phyloP scores from a whole-genome alignment of 2,797 vertebrate species.

The Netta rufina region DNA sequence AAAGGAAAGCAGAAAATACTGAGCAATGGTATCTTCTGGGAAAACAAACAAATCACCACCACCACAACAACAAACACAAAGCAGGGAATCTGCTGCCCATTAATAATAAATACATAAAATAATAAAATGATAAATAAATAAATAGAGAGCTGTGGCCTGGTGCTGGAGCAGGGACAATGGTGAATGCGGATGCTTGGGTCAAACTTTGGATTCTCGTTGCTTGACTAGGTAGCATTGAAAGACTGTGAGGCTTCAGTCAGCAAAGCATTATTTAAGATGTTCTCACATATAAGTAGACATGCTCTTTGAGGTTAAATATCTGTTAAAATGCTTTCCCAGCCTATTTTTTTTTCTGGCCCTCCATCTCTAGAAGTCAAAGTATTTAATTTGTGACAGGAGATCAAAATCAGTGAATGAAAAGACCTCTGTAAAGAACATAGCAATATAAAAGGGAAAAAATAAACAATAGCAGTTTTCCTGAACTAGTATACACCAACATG shows the following conservation, averaged over 20 bases:
- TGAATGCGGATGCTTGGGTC: not conserved
- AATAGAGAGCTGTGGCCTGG: not conserved
- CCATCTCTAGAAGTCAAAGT: not conserved
- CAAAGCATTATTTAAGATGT: not conserved
- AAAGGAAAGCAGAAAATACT: not conserved
- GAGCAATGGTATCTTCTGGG: not conserved
- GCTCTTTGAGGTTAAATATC: not conserved
- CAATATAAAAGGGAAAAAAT: not conserved
- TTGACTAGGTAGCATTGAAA: not conserved
- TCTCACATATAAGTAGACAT: not conserved
- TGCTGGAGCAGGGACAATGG: not conserved
- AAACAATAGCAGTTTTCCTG: not conserved
- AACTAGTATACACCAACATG: not conserved
- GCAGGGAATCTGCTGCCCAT: not conserved
- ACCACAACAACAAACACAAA: not conserved
- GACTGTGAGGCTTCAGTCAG: not conserved
- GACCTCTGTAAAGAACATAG: not conserved
- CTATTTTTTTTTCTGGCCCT: not conserved
- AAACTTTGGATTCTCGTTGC: not conserved
- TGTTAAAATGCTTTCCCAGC: not conserved
- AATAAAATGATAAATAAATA: not conserved
- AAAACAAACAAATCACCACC: not conserved
- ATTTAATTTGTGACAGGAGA: not conserved
- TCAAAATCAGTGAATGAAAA: not conserved
- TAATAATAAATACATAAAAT: not conserved